A percentile compares a stretch with the other conserved stretches of the same genome.
Conservation (phyloP, 1,140 invertebrate species). For the Diabrotica virgifera region DNA sequence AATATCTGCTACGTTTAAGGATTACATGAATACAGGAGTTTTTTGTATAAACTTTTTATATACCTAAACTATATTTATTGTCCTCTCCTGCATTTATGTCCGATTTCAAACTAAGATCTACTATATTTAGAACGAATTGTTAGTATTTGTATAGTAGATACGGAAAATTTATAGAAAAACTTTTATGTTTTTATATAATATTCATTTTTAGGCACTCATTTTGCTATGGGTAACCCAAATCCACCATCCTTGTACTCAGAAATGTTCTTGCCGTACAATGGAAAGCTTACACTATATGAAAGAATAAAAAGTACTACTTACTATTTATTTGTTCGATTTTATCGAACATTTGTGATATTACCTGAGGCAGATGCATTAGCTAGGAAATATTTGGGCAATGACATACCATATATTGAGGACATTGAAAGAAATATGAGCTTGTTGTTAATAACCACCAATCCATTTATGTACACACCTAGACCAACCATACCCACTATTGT, state of each 20-base stretch:
- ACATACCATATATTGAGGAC: slow-evolving; percentile 49
- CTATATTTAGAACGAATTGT: no score
- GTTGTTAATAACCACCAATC: slow-evolving; percentile 52
- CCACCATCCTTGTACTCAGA: slow-evolving; percentile 30
- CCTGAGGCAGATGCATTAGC: slow-evolving; percentile 39
- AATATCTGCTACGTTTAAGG: no score
- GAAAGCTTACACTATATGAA: slow-evolving; percentile 25
- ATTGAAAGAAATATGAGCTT: slow-evolving; percentile 52
- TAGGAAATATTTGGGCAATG: slow-evolving; percentile 47
- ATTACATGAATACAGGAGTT: no score
- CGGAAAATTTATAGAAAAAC: no score
- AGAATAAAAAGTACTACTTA: slow-evolving; percentile 28
- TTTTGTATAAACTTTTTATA: no score
- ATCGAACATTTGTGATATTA: slow-evolving; percentile 32
- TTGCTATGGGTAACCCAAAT: slow-evolving; percentile 28
- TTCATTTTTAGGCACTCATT: slow-evolving; percentile 18
- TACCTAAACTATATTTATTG: no score
- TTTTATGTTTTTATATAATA: neutral
- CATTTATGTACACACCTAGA: slow-evolving; percentile 48
- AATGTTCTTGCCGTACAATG: slow-evolving; percentile 29
- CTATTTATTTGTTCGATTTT: slow-evolving; percentile 31
- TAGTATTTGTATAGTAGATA: no score
- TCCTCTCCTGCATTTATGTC: no score
- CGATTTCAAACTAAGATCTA: no score
- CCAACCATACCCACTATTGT: slow-evolving; percentile 51